Base-by-base conservation (phyloP, 92 coral and sea anemone genomes). In the Pocillopora meandrina region DNA sequence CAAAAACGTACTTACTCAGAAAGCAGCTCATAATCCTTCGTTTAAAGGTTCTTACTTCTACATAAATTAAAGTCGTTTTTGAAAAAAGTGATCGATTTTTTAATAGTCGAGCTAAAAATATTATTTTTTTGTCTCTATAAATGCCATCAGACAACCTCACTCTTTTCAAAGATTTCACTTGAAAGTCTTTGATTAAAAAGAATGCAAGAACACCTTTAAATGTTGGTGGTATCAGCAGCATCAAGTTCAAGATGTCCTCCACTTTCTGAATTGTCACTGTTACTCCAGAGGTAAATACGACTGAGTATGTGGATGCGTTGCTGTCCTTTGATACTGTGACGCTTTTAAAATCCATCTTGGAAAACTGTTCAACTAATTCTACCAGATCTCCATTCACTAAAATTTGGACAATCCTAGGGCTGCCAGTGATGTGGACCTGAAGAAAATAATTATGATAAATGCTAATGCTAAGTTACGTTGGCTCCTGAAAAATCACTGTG, bases 371-470 rank as follows among this genome's bases (percentile, higher is more conserved):
- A 9, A 92, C 92, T 17, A 94, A 90, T n/a, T 75, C 87, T 64
- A 75, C 87, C 47, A 79, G 62, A 9, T 84, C 91, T 36, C 93
- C 98, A 72, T 94, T 92, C 5, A 92, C 84, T 9, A 87, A 87
- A 8, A 91, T 87, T 4, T 89, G 88, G 31, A 26, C 1, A 2
- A 85, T 56, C 14, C 56, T 49, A 14, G 72, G 61, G 49, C 90
- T 88, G 33, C 90, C 86, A 23, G 82, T 88, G n/a, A 93, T 81
- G n/a, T 91, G 86, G 47, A 93, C 61, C 96, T 93, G 77, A 52
- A 87, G 12, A 11, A 20, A 12, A 49, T 14, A 49, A 55, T 18
- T 71, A 31, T 12, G 55, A 31, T 31, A 52, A 33, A 47, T 23
- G 18, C 16, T 60, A 12, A 60, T 3, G 16, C 13, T 12, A 61